Conservation (phyloP, 2,888 invertebrate genomes). For the Beris morrisii region DNA sequence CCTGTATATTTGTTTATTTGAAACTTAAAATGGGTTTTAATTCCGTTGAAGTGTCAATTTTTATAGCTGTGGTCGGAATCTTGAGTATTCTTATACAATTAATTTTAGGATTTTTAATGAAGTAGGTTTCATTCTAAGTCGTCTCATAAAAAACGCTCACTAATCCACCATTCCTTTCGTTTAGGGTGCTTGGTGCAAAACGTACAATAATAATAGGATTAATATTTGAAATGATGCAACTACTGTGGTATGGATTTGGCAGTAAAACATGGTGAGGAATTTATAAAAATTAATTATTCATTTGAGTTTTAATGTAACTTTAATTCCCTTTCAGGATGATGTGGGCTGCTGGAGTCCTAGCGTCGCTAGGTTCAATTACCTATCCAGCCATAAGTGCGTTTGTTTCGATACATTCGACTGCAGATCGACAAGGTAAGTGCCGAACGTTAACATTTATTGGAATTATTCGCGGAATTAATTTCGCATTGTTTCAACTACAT, state of each 20-base stretch:
- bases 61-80: constrained; percentile 95
- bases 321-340: constrained; percentile 74
- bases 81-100: constrained; percentile 95
- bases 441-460: background rate
- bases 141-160: background rate
- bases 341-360: constrained; percentile 98
- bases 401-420: constrained; percentile 95
- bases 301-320: background rate
- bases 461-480: background rate
- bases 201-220: constrained; percentile 97
- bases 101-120: constrained; percentile 78
- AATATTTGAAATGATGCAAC: constrained; percentile 93
- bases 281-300: background rate
- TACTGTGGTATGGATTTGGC: constrained; percentile 97
- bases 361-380: constrained; percentile 93
- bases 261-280: constrained; percentile 80
- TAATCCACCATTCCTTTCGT: background rate
- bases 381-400: constrained; percentile 99
- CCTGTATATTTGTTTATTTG: constrained; percentile 98
- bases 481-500: too few species aligned
- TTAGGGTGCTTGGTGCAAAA: constrained; percentile 84
- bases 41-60: constrained; percentile 92
- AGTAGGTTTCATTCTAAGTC: constrained; percentile 48
- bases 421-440: constrained; percentile 86
- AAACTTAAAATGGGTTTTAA: constrained; percentile 97